Base-by-base conservation (phyloP, 2,888 invertebrate genomes). In the Nineta flava region DNA sequence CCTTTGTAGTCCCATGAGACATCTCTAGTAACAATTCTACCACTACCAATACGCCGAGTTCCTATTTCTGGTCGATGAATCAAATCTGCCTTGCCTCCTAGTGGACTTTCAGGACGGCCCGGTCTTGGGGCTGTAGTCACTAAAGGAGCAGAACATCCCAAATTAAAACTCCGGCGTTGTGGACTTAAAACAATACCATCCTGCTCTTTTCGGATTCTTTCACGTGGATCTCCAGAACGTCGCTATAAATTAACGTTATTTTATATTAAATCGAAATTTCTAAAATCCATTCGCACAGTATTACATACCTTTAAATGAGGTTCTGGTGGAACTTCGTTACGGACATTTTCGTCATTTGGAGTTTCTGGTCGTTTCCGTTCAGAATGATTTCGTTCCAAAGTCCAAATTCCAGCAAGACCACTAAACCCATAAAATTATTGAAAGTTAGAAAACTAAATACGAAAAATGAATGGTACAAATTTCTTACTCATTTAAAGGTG, bases 101-200 rank as follows among this genome's bases (percentile, higher is more conserved):
- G 16, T 60, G 58, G 38, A 66, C 55, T 48, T 52, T 54, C 45
- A 53, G 56, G 48, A 54, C 59, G 55, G 53, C 57, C 56, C 54
- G 56, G 57, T 64, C 66, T 54, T 63, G 62, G 51, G 44, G 42
- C 6, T 50, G 56, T 46, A 50, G 66, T 67, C 50, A 70, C 70
- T 32, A 74, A 74, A 12, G 77, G 77, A 50, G 87, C 87, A 57
- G 84, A 87, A 68, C 91, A 91, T 50, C 90, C 90, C 12, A 86
- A 83, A 59, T 85, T 87, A 70, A 90, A 90, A 59, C 85, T 87
- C 55, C 87, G 76, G 10, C 90, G 75, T 66, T 90, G 90, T 48
- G 90, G 91, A 56, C 87, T 86, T 59, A 91, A 70, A 56, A 90
- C 83, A 57, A 90, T 86, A 47, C 84, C 84, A 65, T 86, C 86